Evolutionary conservation across 2,113 vertebrate species (phyloP), one percentile per base, ranked within the genome.

Genomic region (Centropus bengalensis): DNA sequence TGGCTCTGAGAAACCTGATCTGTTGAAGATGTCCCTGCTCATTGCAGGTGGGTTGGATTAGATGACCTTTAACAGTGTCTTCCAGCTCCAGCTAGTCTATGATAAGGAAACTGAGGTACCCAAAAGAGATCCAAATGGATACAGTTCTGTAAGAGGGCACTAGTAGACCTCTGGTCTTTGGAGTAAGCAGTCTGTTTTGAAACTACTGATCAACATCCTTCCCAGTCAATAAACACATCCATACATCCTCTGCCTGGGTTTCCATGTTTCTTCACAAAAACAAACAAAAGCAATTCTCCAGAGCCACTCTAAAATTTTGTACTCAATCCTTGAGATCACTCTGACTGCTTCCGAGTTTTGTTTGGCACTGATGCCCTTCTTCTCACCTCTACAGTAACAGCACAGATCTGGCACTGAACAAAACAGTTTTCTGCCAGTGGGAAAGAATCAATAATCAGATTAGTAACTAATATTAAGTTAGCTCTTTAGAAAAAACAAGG

Each of bases 381-480:
- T 77, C 47, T 86, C 71, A 77, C 58, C 82, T 71, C 23, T 36
- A 13, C 28, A n/a, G 55, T 2, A 6, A 56, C 30, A 95, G 38
- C 47, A 49, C 28, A 42, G 24, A 44, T 33, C 58, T 83, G 82
- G 68, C 71, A 85, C n/a, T 51, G 75, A 82, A 67, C 17, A 67
- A 59, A 89, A 36, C 67, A 52, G 49, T 63, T 80, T 68, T 67
- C 26, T 75, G 19, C 32, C 0, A 3, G 30, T 89, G 56, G 60
- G 49, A 81, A 81, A 89, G 71, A 79, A 94, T 87, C 89, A 68
- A 69, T 89, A 86, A 92, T 81, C 49, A 93, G 75, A 91, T 86
- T 80, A 93, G 49, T 22, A 88, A 38, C 44, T 87, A 66, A 64
- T 77, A 89, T 84, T 92, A 84, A 91, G 95, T 93, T 66, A 96